Base-by-base conservation (phyloP, 2,797 vertebrate genomes). In the Pygocentrus nattereri region DNA sequence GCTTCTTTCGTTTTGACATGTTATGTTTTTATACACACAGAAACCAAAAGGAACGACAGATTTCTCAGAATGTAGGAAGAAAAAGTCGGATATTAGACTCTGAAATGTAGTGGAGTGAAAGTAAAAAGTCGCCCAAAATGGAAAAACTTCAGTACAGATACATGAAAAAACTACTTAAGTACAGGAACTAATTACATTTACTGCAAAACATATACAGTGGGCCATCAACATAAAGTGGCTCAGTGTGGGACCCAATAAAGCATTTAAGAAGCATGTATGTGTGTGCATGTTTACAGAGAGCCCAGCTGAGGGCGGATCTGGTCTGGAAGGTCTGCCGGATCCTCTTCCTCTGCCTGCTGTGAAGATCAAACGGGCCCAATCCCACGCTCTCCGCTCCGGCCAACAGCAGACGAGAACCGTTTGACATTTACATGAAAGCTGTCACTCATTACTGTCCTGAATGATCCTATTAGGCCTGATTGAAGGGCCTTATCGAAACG, bases 301-400 rank as follows among this genome's bases (percentile, higher is more conserved):
- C 97, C 97, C 56, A 98, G 93, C 90, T 96, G 69, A 96, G 97
- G 59, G 92, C 96, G 88, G 98, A 97, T 91, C 93, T 97, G 92
- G 97, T 97, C 86, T 97, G 97, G 91, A 99, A 97, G 96, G 97
- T 97, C 5, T 97, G 97, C 64, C 88, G 27, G 81, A 78, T 59
- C n/a, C 52, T 78, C 70, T 82, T 23, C 19, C 69, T 13, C 69
- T 73, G 4, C 76, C 61, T 3, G 38, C 58, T 1, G 2, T 50
- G 41, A 82, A 82, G 70, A 78, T 78, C 38, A 82, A 67, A 68
- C 69, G 76, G 4, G 76, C 68, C n/a, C 75, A 59, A 34, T 78
- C 69, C 5, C 19, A 65, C 49, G 15, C 47, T 34, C 67, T 98
- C 89, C 96, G 97, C 0, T 95, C 97, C 97, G 88, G 92, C 92